phyloP scores from a whole-genome alignment of 2,113 vertebrate genomes.

The Psittacula cyanocephala region DNA sequence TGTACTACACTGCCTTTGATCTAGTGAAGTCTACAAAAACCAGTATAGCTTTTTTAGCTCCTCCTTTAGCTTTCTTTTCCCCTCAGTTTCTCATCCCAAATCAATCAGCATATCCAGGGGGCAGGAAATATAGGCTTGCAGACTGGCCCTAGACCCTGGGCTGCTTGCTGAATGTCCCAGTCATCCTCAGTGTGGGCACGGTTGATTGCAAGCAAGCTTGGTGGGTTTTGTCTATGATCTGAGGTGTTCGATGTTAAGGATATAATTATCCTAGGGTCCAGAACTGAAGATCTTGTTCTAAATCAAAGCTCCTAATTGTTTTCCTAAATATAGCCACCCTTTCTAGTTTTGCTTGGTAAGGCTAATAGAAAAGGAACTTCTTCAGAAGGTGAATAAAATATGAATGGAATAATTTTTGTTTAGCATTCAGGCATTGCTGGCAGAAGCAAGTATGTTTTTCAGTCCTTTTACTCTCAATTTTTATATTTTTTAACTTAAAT shows the following conservation, averaged over 20 bases:
- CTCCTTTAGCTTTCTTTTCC: neutral
- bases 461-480: neutral
- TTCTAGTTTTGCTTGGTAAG: neutral
- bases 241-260: neutral
- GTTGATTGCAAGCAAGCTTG: neutral
- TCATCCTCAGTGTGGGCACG: neutral
- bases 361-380: neutral
- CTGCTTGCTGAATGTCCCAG: neutral
- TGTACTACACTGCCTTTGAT: neutral
- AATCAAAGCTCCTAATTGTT: neutral
- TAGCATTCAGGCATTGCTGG: neutral
- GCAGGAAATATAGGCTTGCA: neutral
- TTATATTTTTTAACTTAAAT: neutral
- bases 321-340: neutral
- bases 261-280: neutral
- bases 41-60: neutral
- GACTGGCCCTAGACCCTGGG: too few relatives aligned
- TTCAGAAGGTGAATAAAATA: neutral
- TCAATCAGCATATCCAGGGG: neutral
- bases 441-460: neutral
- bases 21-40: neutral
- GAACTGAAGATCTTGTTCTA: neutral
- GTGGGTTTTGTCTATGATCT: rapidly evolving
- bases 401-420: neutral
- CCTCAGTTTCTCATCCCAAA: neutral